Base-by-base conservation (phyloP, 2,113 vertebrate genomes). In the Antechinus flavipes region DNA sequence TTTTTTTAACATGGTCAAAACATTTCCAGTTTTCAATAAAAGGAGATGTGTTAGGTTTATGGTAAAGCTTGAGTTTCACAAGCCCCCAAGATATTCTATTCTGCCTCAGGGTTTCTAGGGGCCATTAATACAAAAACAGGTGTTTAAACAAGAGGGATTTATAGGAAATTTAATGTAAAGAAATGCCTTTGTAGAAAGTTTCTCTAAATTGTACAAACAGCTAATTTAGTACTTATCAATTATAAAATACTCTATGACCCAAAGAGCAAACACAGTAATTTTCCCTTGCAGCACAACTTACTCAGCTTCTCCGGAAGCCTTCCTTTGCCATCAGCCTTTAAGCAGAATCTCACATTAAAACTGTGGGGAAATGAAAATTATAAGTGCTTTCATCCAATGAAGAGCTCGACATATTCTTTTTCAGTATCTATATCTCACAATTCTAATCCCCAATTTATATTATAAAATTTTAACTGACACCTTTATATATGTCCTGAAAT, bases 301-400 rank as follows among this genome's bases (percentile, higher is more conserved):
- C 99, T 98, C 76, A 99, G 99, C 3, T 98, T 97, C 42, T 54
- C 94, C 0, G 98, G 96, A 22, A 99, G 99, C 42, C 98, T 99
- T 96, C 99, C 99, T 96, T 97, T 98, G 91, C 99, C 99, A 47
- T 98, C 98, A 0, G 99, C 99, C 97, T 99, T 99, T 96, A 99
- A 98, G 97, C 99, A 99, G 98, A 99, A 99, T 95, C 99, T 99
- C 4, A 99, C 99, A 96, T 98, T 99, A 97, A 99, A 99, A 96
- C 99, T 99, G 98, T 93, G 53, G 96, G 95, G 25, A 94, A 96
- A 96, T 11, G 93, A 96, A 52, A 96, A 90, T 95, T 19, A 23
- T 49, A 91, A 97, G 90, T 91, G 3, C 76, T 68, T 54, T 30
- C 84, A 95, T 91, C 54, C 93, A 95, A 8, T 50, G 8, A 50